Evolutionary conservation across 1,140 invertebrate genomes (phyloP), one percentile per base, ranked within the genome.

Genomic region (Myzus persicae): DNA sequence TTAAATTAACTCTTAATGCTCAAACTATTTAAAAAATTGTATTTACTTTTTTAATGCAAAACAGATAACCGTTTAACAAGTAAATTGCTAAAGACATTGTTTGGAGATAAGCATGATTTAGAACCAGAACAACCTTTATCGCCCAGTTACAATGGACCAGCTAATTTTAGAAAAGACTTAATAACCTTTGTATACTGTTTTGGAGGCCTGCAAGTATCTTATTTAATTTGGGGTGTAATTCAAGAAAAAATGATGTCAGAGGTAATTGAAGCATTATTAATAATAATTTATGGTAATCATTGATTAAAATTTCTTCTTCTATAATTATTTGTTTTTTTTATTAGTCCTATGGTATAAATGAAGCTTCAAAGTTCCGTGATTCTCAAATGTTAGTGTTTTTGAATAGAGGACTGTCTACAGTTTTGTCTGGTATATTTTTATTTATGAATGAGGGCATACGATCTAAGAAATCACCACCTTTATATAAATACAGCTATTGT

Each of bases 401-500:
- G 40, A 99, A 99, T 96, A 96, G 98, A 94, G 96, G 99, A 94
- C 95, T 98, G 92, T 98, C 98, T 46, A 98, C 99, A 94, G 90
- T 96, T 1, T 96, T 98, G 94, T 97, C 98, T 24, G 96, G 96
- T 36, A 94, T 95, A 26, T 97, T 97, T 94, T 94, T 97, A 44
- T 94, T 96, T 44, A 95, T 96, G 94, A 95, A 96, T 93, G 95
- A 97, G 14, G 91, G 91, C 9, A 85, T 93, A 87, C 97, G 97
- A 94, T 97, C 97, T 14, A 95, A 97, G 14, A 97, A 98, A 94
- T 96, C 96, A 84, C 97, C 98, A 90, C 99, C 99, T 9, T 96
- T 99, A 6, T 99, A 99, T 95, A 98, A 99, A 96, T 99, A 99
- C 96, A 98, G 98, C 0, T 99, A 97, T 96, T 98, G 98, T 95